Percentiles rank a stretch among this genome's conserved stretches.
These are phyloP conservation scores for Trypoxylus dichotomus DNA, from an alignment of 1,140 invertebrate species.

Conservation along the genomic window DNA sequence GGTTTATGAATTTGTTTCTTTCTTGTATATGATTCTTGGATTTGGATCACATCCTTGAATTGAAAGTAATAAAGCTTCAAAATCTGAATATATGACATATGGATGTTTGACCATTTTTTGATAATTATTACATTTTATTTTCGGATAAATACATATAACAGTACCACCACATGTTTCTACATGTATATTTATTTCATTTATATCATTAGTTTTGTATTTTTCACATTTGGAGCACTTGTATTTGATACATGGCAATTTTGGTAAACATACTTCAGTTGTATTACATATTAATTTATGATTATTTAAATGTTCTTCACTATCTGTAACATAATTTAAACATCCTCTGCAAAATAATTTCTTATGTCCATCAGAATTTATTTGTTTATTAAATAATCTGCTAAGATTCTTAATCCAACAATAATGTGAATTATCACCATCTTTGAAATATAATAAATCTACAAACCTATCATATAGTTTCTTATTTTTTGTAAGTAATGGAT, in stretches of 20 bases:
- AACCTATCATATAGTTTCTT: background rate
- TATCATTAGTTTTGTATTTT: constrained; percentile 1
- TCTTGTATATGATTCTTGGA: background rate
- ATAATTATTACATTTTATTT: constrained; percentile 24
- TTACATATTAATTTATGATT: constrained; percentile 11
- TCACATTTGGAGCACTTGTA: background rate
- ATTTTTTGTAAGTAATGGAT: background rate
- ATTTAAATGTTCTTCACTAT: background rate
- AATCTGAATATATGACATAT: constrained; percentile 17
- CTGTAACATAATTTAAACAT: constrained; percentile 22
- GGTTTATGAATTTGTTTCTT: background rate
- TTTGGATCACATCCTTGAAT: constrained; percentile 9
- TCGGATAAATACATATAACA: background rate
- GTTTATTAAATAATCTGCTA: constrained; percentile 6
- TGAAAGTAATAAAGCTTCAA: constrained; percentile 19
- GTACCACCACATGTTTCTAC: background rate
- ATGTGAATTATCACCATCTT: constrained; percentile 24
- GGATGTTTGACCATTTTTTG: background rate
- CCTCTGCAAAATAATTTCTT: constrained; percentile 1
- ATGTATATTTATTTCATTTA: constrained; percentile 12
- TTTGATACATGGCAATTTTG: background rate
- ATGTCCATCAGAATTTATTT: constrained; percentile 3
- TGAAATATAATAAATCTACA: constrained; percentile 14
- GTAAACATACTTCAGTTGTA: constrained; percentile 19
- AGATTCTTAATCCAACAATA: constrained; percentile 20